These are phyloP conservation scores for Psittacara wagleri DNA, from an alignment of 2,113 vertebrate species.

Conservation along the genomic window DNA sequence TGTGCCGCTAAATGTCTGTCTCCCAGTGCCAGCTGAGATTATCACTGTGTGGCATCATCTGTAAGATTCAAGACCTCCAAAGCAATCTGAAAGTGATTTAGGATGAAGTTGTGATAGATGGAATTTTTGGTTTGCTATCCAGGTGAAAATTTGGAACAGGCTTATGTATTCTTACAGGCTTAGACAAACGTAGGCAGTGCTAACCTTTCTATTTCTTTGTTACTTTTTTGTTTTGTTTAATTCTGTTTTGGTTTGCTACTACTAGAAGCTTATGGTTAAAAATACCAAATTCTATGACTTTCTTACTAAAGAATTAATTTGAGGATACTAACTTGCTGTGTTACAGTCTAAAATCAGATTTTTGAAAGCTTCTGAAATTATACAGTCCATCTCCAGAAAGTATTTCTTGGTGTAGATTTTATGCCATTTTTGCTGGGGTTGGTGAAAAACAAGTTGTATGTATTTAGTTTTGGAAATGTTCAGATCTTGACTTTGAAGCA, in stretches of 20 bases:
- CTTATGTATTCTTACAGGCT: background rate
- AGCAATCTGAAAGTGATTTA: background rate
- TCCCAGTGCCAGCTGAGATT: background rate
- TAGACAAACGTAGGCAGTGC: background rate
- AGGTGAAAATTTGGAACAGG: background rate
- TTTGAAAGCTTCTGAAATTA: background rate
- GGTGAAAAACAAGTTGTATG: background rate
- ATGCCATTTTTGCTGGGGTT: background rate
- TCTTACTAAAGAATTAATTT: background rate
- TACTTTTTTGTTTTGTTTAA: background rate
- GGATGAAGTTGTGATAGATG: background rate
- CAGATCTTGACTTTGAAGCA: background rate
- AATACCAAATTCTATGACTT: background rate
- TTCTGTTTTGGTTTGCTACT: background rate
- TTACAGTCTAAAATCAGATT: background rate
- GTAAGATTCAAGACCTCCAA: background rate
- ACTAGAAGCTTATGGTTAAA: background rate
- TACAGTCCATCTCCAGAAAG: background rate
- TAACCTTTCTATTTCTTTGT: background rate
- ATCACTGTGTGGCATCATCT: background rate
- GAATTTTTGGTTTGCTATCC: background rate
- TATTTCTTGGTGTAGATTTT: background rate
- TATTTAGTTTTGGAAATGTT: background rate
- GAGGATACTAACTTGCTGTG: background rate
- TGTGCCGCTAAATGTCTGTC: background rate